Base-by-base conservation (phyloP, 2,797 vertebrate genomes). In the Danionella dracula region DNA sequence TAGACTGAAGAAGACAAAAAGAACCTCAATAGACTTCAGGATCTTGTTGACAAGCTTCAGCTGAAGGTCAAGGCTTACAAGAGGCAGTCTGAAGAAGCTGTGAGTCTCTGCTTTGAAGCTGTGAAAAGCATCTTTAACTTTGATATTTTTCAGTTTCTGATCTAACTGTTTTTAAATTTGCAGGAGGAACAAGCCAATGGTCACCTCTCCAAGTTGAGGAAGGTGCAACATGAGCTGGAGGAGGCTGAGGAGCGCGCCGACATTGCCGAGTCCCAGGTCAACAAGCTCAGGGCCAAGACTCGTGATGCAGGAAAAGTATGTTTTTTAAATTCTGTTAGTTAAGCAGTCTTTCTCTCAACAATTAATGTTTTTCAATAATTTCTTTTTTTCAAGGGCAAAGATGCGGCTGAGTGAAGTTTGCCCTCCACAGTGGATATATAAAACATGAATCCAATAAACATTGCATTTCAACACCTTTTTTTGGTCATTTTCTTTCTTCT, bases 211-310 rank as follows among this genome's bases (percentile, higher is more conserved):
- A 93, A 88, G 40, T 90, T 84, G 82, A 91, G 91, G 78, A 95
- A 94, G 86, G 84, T 93, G 23, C 93, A 94, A 82, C 91, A 95
- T 0, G 93, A 94, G 72, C 62, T 95, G 85, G 93, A 95, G 71
- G 92, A 94, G 56, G 91, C 92, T 0, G 90, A 94, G 80, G 94
- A 97, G 20, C 79, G 92, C 0, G 94, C 92, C 1, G 94, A 95
- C 83, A 93, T 96, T 1, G 93, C 94, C 0, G 94, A 95, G 76
- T 93, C 92, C 0, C 93, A 95, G 85, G 93, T 95, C 84, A 96
- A 94, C 85, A 95, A 95, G 73, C 85, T 96, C 64, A 90, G 94
- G 56, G 90, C 73, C 1, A 97, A 93, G 70, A 96, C 88, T 70
- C 86, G 93, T 0, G 94, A 97, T 3, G 67, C 90, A 40, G 92